phyloP scores from a whole-genome alignment of 2,113 vertebrate genomes.

The Neopipo cinnamomea region DNA sequence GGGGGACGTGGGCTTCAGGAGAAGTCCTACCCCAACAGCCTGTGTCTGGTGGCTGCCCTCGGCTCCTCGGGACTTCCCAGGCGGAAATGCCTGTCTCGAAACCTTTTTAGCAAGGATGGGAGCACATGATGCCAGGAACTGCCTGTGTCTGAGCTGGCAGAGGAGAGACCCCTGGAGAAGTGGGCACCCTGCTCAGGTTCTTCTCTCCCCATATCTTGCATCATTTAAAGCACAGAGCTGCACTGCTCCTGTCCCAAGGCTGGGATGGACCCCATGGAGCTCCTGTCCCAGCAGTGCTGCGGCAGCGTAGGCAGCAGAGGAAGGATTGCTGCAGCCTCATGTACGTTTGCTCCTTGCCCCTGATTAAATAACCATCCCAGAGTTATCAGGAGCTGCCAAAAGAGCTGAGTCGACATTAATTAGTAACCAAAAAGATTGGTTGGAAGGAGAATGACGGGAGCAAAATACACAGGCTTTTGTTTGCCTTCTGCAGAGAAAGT shows the following conservation, averaged over 20 bases:
- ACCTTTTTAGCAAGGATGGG: neutral
- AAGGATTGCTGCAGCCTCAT: neutral
- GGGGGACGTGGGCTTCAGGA: neutral
- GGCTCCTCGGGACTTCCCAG: neutral
- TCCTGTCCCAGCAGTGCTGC: neutral
- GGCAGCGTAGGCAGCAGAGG: neutral
- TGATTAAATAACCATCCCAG: neutral
- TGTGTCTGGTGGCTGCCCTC: neutral
- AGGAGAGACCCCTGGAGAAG: neutral
- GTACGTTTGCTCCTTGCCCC: conserved; percentile 32
- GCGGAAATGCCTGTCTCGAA: neutral
- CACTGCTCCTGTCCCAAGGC: rapidly evolving
- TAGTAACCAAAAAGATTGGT: conserved; percentile 26
- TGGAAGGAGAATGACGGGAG: neutral
- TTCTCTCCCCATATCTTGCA: neutral
- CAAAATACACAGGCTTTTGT: conserved; percentile 59
- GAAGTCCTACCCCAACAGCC: neutral
- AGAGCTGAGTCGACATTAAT: conserved; percentile 53
- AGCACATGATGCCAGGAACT: neutral
- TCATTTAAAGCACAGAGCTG: neutral
- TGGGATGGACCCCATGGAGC: rapidly evolving
- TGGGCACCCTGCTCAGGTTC: rapidly evolving
- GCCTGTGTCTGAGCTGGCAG: neutral
- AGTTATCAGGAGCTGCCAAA: neutral
- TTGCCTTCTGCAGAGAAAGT: conserved; percentile 42